Base-by-base conservation (phyloP, 2,797 vertebrate species). In the Leptatherina wallacei region DNA sequence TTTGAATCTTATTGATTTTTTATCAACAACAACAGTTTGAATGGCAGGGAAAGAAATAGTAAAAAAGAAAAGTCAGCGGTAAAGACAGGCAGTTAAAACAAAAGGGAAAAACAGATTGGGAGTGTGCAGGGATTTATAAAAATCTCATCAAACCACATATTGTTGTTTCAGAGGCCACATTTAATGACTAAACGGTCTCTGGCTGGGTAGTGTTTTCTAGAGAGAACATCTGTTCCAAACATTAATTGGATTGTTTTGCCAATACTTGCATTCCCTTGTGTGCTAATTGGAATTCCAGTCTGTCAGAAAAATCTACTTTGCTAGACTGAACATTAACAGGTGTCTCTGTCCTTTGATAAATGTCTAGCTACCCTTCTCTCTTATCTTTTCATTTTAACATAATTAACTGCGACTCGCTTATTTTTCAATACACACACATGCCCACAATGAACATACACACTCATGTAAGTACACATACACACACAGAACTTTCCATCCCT, bases 191-290 rank as follows among this genome's bases (percentile, higher is more conserved):
- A 80, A 82, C 49, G 68, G 57, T 82, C 62, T 71, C 85, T 71
- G 63, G 44, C 51, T 74, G 29, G 18, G 11, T 61, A 73, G 78
- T 87, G 81, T 89, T 82, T 82, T 84, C 60, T 69, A 35, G 57
- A 74, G 64, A 61, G 65, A 90, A 87, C 90, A 91, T 90, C 88
- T 91, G 86, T 72, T 85, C 49, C 66, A 63, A 76, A 88, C 83
- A 74, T 81, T 90, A 91, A 88, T 91, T 91, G 84, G 87, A 77
- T 73, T 80, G 77, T 85, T 89, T 86, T 64, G 78, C 85, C 80
- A 73, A 81, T 82, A 66, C 61, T 44, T 55, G 18, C 64, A 66
- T 73, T 84, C 84, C 84, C 86, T 35, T 27, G 75, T 85, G 86
- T 80, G 59, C 78, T 84, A 87, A 85, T 82, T 77, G 82, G 59